These are phyloP conservation scores for Plebejus melissa DNA, from an alignment of 2,888 invertebrate species.

Conservation along the genomic window DNA sequence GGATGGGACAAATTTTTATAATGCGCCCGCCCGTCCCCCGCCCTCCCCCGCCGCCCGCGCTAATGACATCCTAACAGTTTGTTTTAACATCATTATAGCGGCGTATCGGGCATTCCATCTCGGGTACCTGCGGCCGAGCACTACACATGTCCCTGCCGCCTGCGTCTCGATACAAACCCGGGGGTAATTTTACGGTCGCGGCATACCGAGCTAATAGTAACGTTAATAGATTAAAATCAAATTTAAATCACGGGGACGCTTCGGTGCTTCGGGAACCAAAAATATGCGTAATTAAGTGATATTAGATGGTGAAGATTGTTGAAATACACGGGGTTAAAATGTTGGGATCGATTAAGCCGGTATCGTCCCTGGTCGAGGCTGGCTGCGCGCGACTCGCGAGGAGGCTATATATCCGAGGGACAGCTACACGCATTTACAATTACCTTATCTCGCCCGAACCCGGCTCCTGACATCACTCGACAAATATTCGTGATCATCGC, in stretches of 20 bases:
- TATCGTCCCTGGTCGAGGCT: conserved; percentile 31
- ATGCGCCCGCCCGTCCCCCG: conserved; percentile 70
- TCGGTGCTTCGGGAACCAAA: background rate
- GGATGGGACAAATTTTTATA: conserved; percentile 80
- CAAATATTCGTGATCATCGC: conserved; percentile 62
- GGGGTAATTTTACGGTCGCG: conserved; percentile 30
- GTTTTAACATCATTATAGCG: conserved; percentile 79
- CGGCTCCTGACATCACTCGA: conserved; percentile 67
- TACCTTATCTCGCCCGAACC: conserved; percentile 63
- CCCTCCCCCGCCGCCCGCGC: conserved; percentile 63
- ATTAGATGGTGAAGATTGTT: conserved; percentile 8
- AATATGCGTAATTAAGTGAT: conserved; percentile 13
- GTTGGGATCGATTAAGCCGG: conserved; percentile 27
- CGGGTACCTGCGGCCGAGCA: conserved; percentile 55
- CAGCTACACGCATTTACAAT: conserved; percentile 74
- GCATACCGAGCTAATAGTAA: conserved; percentile 22
- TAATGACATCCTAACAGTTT: conserved; percentile 78
- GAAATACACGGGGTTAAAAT: conserved; percentile 2
- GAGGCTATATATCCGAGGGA: conserved; percentile 61
- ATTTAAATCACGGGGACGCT: conserved; percentile 12
- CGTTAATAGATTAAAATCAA: conserved; percentile 20
- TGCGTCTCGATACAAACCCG: conserved; percentile 46
- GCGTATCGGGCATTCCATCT: conserved; percentile 75
- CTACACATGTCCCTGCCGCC: conserved; percentile 55
- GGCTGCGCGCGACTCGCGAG: background rate